These are phyloP conservation scores for Lycaon pictus DNA, from an alignment of 2,113 vertebrate species.

Conservation along the genomic window DNA sequence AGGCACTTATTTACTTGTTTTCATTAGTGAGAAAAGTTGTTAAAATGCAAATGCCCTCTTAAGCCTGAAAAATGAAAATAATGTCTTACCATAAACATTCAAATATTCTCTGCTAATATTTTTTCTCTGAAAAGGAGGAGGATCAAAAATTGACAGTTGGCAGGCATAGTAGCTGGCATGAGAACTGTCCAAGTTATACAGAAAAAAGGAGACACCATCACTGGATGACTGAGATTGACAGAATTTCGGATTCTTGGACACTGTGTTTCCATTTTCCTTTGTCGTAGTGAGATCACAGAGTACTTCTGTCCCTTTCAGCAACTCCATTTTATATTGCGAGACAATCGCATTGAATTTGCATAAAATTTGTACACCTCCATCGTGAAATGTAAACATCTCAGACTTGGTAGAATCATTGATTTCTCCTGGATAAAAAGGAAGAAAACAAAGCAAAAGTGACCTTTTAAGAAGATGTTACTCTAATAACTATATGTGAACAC, in stretches of 20 bases:
- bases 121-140: constrained; percentile 83
- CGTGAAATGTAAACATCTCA: constrained; percentile 78
- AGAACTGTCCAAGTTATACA: constrained; percentile 84
- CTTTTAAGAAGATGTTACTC: neutral
- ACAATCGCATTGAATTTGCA: constrained; percentile 81
- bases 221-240: constrained; percentile 80
- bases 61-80: constrained; percentile 52
- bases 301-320: constrained; percentile 81
- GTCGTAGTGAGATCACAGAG: constrained; percentile 83
- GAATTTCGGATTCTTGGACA: constrained; percentile 42
- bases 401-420: constrained; percentile 51
- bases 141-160: constrained; percentile 82
- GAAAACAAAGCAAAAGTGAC: constrained; percentile 25
- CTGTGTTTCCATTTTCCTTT: constrained; percentile 14
- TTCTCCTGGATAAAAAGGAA: constrained; percentile 82
- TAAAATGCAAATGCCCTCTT: neutral
- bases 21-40: constrained; percentile 33
- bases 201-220: constrained; percentile 83
- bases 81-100: constrained; percentile 87
- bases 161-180: constrained; percentile 84
- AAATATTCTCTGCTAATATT: constrained; percentile 83
- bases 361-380: constrained; percentile 83
- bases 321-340: constrained; percentile 86
- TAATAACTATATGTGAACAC: constrained; percentile 25
- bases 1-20: constrained; percentile 2